These are phyloP conservation scores for Erebia ligea DNA, from an alignment of 2,888 invertebrate species.

Conservation along the genomic window DNA sequence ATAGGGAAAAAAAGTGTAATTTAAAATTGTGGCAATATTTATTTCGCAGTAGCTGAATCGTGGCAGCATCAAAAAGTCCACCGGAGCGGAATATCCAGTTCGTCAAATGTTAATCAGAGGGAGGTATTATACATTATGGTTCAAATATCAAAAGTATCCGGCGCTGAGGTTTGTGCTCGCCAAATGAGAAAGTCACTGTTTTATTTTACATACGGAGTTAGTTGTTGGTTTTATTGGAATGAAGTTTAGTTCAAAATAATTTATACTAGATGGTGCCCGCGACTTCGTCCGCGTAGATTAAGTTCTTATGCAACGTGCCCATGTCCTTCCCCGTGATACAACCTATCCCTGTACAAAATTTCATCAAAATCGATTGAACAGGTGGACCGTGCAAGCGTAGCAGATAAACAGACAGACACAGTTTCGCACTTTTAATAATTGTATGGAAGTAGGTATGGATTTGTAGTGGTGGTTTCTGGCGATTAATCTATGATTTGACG, in stretches of 20 bases:
- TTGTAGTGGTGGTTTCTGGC: too few relatives aligned
- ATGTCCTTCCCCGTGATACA: too few relatives aligned
- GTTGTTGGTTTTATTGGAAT: conserved; percentile 5
- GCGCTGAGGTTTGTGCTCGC: conserved; percentile 62
- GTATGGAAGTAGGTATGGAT: too few relatives aligned
- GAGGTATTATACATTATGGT: conserved; percentile 76
- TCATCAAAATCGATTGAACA: too few relatives aligned
- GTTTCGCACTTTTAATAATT: too few relatives aligned
- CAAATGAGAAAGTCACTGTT: conserved; percentile 58
- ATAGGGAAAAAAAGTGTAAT: conserved; percentile 31
- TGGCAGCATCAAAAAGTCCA: conserved; percentile 71
- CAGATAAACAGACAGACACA: too few relatives aligned
- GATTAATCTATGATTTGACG: too few relatives aligned
- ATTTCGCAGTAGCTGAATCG: conserved; percentile 55
- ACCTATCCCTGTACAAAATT: too few relatives aligned
- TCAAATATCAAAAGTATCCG: conserved; percentile 75
- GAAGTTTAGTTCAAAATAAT: background rate
- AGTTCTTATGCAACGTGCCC: too few relatives aligned
- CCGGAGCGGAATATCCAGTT: conserved; percentile 76
- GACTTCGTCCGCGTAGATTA: too few relatives aligned
- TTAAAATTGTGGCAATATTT: conserved; percentile 40
- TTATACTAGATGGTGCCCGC: too few relatives aligned
- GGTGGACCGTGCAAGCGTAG: too few relatives aligned
- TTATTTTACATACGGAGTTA: conserved; percentile 26
- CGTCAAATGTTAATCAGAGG: conserved; percentile 80